Percentiles rank a stretch among this genome's conserved stretches.
Evolutionary conservation across 1,140 invertebrate species (phyloP).

Genomic region (Aphaenogaster floridana): DNA sequence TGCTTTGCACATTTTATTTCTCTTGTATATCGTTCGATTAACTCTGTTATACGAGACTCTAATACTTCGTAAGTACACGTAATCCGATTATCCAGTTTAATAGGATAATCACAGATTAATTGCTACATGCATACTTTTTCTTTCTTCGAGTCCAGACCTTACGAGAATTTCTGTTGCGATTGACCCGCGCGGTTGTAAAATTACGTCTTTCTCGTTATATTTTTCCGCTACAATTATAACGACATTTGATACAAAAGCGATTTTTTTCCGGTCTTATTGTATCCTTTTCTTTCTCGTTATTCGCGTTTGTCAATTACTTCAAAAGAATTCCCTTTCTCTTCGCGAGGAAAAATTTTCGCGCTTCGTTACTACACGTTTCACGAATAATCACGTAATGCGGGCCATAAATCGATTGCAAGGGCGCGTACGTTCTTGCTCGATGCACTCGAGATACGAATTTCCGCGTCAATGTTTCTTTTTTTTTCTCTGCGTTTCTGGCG

Average conservation of each 20-base stretch:
- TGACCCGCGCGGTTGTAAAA: not conserved
- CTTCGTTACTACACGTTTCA: not conserved
- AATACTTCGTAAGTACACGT: not conserved
- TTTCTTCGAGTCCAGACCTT: not conserved
- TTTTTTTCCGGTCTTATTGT: not conserved
- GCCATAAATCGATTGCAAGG: not conserved
- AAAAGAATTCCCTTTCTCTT: not conserved
- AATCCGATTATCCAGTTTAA: not conserved
- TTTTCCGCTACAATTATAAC: not conserved
- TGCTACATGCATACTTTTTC: not conserved
- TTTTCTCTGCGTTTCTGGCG: not conserved
- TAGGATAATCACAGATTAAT: not conserved
- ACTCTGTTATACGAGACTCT: not conserved
- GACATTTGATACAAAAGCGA: not conserved
- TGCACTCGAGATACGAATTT: slow-evolving; percentile 15
- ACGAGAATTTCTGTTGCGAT: not conserved
- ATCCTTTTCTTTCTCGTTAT: not conserved
- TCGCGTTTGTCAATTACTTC: not conserved
- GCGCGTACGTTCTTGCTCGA: not conserved
- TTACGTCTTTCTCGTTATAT: not conserved
- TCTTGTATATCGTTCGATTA: not conserved
- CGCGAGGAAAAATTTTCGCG: not conserved
- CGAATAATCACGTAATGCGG: not conserved
- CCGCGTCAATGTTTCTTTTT: not conserved
- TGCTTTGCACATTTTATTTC: not conserved